phyloP scores from a whole-genome alignment of 2,888 invertebrate species.

The Endomychus coccineus region DNA sequence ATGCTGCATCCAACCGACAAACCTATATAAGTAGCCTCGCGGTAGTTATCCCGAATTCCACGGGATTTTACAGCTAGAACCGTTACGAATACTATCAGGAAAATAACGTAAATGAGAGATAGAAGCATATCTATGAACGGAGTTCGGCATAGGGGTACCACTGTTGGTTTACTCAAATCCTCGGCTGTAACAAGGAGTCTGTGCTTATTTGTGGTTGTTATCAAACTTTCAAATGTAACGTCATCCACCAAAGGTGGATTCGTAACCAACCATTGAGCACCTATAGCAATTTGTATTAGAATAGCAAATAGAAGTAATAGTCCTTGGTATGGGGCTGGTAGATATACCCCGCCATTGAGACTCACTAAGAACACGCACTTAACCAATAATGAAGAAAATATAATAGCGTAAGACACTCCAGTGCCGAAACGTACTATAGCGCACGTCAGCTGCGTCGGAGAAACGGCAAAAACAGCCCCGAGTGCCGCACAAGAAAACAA shows the following conservation, averaged over 20 bases:
- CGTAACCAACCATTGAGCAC: conserved; percentile 77
- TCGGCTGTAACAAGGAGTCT: conserved; percentile 40
- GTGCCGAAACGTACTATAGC: conserved; percentile 75
- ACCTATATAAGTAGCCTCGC: conserved; percentile 89
- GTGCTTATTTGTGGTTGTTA: conserved; percentile 36
- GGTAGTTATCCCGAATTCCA: conserved; percentile 86
- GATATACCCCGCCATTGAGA: conserved; percentile 82
- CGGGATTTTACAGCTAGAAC: conserved; percentile 78
- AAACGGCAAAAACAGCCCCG: conserved; percentile 68
- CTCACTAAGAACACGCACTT: conserved; percentile 91
- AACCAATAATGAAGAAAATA: conserved; percentile 85
- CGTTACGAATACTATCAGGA: conserved; percentile 76
- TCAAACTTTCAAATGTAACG: conserved; percentile 39
- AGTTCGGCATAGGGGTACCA: conserved; percentile 54
- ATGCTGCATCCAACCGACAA: conserved; percentile 79
- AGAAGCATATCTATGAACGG: conserved; percentile 65
- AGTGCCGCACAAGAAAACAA: conserved; percentile 75
- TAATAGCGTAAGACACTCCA: conserved; percentile 75
- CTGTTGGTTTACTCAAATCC: conserved; percentile 38
- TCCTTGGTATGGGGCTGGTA: conserved; percentile 88
- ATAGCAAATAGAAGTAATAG: conserved; percentile 84
- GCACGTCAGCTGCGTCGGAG: conserved; percentile 73
- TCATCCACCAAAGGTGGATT: conserved; percentile 60
- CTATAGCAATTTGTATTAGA: conserved; percentile 80
- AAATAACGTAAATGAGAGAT: conserved; percentile 76